phyloP scores from a whole-genome alignment of 1,140 invertebrate species.

The Leptestheria dahalacensis region DNA sequence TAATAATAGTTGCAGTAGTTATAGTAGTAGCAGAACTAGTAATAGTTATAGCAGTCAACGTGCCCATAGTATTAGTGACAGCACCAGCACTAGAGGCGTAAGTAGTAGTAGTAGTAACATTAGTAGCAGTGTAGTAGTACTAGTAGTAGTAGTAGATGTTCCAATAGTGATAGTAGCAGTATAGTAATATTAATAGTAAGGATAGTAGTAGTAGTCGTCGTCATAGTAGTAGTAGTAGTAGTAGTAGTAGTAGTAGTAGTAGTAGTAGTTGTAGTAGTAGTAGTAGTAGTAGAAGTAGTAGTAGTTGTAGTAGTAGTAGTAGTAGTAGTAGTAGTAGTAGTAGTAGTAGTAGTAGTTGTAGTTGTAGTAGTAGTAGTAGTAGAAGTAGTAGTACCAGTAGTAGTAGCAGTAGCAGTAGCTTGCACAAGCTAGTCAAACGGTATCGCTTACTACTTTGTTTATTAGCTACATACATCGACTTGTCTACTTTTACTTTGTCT shows the following conservation, averaged over 20 bases:
- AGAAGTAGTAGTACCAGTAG: not conserved
- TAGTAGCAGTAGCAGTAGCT: not conserved
- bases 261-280: not conserved
- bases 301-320: not conserved
- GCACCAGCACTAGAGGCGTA: not conserved
- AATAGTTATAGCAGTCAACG: not conserved
- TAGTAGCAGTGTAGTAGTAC: not conserved
- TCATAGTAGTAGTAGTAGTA: not conserved
- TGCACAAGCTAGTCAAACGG: no score
- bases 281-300: not conserved
- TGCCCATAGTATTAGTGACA: not conserved
- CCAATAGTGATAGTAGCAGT: not conserved
- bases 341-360: not conserved
- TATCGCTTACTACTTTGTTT: no score
- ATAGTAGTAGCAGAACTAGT: not conserved
- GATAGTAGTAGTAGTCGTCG: not conserved
- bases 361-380: not conserved
- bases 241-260: not conserved
- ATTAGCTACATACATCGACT: no score
- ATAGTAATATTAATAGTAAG: not conserved
- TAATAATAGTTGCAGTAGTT: not conserved
- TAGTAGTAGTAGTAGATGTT: not conserved
- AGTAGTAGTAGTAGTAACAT: not conserved
- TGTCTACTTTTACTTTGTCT: no score
- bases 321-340: not conserved